These are phyloP conservation scores for Polypedilum pembai DNA, from an alignment of 1,140 invertebrate species.

Conservation along the genomic window DNA sequence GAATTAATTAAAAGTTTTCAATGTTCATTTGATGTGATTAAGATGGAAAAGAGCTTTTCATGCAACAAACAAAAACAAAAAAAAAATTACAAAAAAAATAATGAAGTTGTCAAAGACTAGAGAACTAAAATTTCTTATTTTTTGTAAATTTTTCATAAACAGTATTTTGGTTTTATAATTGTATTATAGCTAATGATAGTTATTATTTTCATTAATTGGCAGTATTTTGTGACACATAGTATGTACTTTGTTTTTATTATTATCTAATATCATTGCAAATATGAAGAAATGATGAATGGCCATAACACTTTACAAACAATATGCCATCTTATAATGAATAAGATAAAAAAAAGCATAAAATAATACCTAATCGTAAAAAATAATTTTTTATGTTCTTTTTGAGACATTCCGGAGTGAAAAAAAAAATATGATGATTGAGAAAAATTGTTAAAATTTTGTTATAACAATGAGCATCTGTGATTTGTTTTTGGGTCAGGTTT, in stretches of 20 bases:
- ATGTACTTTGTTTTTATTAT: conserved; percentile 4
- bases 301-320: conserved; percentile 19
- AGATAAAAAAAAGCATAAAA: background rate
- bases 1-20: conserved; percentile 43
- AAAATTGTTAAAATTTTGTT: background rate
- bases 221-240: conserved; percentile 21
- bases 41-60: conserved; percentile 1
- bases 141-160: conserved; percentile 3
- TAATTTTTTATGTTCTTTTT: background rate
- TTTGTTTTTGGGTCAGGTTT: background rate
- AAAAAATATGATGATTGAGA: background rate
- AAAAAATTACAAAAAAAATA: background rate
- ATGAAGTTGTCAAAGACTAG: conserved; percentile 17
- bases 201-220: conserved; percentile 13
- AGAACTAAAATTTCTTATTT: background rate
- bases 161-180: background rate
- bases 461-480: conserved; percentile 7
- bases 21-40: conserved; percentile 22
- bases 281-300: background rate
- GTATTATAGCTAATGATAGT: conserved; percentile 2
- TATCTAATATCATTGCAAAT: too few relatives aligned
- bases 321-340: background rate
- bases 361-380: background rate
- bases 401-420: background rate
- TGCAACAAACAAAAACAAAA: background rate